Evolutionary conservation across 2,797 vertebrate species (phyloP).

Genomic region (Manis javanica): DNA sequence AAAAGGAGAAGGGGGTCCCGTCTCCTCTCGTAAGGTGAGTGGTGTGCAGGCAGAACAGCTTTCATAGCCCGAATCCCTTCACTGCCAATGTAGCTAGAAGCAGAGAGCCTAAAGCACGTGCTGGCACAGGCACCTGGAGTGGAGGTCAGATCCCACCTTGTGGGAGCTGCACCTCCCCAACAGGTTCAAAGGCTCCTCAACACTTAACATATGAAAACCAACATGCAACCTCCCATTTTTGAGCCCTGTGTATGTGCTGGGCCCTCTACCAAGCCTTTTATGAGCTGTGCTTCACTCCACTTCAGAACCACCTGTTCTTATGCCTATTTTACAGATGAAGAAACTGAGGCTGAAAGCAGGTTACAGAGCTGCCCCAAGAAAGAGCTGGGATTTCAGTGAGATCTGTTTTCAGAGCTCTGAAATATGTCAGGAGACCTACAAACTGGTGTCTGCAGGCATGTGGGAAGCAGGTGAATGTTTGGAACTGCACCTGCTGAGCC

Average conservation of each 20-base stretch:
- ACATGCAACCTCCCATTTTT: not conserved
- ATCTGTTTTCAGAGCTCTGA: not conserved
- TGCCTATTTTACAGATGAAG: not conserved
- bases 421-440: not conserved
- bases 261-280: no score
- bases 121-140: not conserved
- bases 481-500: not conserved
- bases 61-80: not conserved
- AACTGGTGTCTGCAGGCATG: not conserved
- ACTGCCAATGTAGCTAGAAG: rapidly evolving
- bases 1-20: slow-evolving; percentile 71
- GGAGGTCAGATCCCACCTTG: not conserved
- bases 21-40: slow-evolving; percentile 66
- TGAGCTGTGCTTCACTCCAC: not conserved
- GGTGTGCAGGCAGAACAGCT: slow-evolving; percentile 59
- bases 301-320: not conserved
- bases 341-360: not conserved
- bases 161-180: not conserved
- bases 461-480: not conserved
- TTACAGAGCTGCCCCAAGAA: rapidly evolving
- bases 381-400: not conserved
- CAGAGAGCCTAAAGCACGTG: not conserved
- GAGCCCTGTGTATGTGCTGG: not conserved
- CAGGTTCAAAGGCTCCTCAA: not conserved
- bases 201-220: not conserved